A percentile compares a stretch with the other conserved stretches of the same genome.
Evolutionary conservation across 2,888 invertebrate species (phyloP).

Genomic region (Pollenia amentaria): DNA sequence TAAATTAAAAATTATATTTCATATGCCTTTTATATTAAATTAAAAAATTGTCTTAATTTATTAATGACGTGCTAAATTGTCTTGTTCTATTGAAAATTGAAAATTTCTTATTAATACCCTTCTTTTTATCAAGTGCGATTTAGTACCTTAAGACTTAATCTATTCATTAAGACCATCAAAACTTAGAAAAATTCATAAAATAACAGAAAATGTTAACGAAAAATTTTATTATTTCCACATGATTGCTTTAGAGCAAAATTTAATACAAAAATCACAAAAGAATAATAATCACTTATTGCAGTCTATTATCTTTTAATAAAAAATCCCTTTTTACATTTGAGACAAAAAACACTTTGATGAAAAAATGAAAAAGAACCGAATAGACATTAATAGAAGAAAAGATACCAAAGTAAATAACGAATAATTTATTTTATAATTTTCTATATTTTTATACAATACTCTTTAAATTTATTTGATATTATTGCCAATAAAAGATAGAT

Average conservation of each 20-base stretch:
- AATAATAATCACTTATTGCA: conserved; percentile 69
- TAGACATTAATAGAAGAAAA: neutral
- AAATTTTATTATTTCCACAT: conserved; percentile 70
- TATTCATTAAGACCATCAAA: conserved; percentile 13
- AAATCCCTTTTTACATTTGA: conserved; percentile 51
- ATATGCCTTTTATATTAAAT: too few relatives aligned
- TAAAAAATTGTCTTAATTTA: too few relatives aligned
- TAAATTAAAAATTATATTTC: too few relatives aligned
- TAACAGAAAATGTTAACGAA: conserved; percentile 13
- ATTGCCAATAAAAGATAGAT: conserved; percentile 62
- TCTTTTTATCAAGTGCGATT: neutral
- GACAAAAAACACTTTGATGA: conserved; percentile 8
- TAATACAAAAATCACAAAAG: conserved; percentile 11
- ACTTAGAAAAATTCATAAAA: neutral
- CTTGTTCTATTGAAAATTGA: too few relatives aligned
- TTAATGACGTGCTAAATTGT: too few relatives aligned
- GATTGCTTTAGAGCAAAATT: conserved; percentile 35
- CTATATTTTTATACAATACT: conserved; percentile 37
- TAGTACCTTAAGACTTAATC: too few relatives aligned
- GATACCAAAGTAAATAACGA: conserved; percentile 43
- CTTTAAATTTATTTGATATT: conserved; percentile 25
- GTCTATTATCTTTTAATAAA: conserved; percentile 51
- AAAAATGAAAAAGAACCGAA: neutral
- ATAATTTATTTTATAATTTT: conserved; percentile 53
- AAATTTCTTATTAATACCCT: too few relatives aligned